phyloP scores from a whole-genome alignment of 2,797 vertebrate genomes.

The Sebastes taczanowskii region DNA sequence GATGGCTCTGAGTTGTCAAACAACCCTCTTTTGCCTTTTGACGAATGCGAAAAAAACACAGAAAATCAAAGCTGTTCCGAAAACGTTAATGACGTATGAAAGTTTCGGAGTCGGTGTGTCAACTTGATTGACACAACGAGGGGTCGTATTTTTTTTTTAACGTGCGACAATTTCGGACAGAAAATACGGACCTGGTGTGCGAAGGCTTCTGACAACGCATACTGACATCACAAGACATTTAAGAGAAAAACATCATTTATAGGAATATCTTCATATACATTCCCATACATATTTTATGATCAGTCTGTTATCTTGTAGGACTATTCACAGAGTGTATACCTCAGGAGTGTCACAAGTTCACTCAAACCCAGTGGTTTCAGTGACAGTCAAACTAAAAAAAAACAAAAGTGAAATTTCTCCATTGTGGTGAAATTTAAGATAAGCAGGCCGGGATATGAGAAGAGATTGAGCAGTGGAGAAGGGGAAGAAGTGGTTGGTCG shows the following conservation, averaged over 20 bases:
- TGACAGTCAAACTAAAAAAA: background rate
- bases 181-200: no score
- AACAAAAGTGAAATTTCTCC: background rate
- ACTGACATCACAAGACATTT: background rate
- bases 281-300: background rate
- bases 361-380: background rate
- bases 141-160: background rate
- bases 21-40: no score
- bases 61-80: background rate
- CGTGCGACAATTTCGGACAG: no score
- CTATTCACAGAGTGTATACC: background rate
- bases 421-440: background rate
- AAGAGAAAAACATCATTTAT: background rate
- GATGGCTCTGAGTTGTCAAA: no score
- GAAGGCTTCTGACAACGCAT: background rate
- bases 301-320: background rate
- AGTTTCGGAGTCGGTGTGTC: background rate
- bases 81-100: no score
- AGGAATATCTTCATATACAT: background rate
- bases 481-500: background rate
- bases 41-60: no score
- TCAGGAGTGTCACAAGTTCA: background rate
- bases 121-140: background rate
- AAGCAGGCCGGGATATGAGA: slow-evolving; percentile 4
- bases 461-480: background rate